A percentile compares a stretch with the other conserved stretches of the same genome.
These are phyloP conservation scores for Natrix natrix DNA, from an alignment of 2,797 vertebrate genomes.

Conservation along the genomic window DNA sequence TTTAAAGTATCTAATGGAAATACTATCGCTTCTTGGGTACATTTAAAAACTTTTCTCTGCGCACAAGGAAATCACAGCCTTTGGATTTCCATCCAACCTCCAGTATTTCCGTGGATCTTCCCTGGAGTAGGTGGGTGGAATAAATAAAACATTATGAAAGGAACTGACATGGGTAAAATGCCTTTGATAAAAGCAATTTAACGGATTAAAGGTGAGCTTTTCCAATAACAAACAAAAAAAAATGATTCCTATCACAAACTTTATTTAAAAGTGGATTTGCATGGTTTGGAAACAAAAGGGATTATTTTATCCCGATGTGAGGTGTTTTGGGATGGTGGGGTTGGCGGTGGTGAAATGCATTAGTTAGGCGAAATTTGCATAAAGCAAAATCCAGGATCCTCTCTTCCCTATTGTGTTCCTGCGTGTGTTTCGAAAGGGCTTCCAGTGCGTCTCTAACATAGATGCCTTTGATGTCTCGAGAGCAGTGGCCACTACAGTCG, in stretches of 20 bases:
- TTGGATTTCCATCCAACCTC: neutral
- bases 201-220: neutral
- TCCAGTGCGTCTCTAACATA: neutral
- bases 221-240: neutral
- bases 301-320: accelerated
- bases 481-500: neutral
- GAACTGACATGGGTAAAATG: neutral
- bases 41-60: neutral
- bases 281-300: neutral
- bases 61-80: neutral
- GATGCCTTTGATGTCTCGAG: neutral
- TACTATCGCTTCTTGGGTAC: neutral
- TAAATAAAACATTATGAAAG: neutral
- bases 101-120: neutral
- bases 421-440: neutral
- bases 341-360: accelerated
- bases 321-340: neutral
- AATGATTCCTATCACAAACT: neutral
- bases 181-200: neutral
- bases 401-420: neutral
- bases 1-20: neutral
- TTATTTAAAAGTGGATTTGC: neutral
- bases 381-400: accelerated
- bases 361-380: accelerated
- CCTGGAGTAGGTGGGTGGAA: neutral